phyloP scores from a whole-genome alignment of 2,888 invertebrate species.

The Salpingus planirostris region DNA sequence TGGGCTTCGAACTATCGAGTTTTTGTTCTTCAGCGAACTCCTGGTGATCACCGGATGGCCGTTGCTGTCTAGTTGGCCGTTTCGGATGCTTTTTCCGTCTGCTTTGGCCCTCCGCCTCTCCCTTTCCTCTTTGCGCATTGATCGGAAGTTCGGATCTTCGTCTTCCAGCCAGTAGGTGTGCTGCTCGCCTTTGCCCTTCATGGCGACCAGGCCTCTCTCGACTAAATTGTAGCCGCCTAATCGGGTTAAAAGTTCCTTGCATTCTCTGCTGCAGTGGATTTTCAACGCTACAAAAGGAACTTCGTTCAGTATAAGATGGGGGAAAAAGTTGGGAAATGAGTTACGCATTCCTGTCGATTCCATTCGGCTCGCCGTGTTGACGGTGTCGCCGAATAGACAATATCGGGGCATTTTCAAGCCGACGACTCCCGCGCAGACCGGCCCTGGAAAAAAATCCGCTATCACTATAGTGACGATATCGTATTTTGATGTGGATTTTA shows the following conservation, averaged over 20 bases:
- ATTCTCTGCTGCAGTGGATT: slow-evolving; percentile 74
- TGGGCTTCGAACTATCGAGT: slow-evolving; percentile 47
- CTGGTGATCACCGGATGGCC: slow-evolving; percentile 42
- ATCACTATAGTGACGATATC: no score
- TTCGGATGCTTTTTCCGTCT: slow-evolving; percentile 29
- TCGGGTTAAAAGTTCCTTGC: slow-evolving; percentile 58
- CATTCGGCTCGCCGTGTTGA: slow-evolving; percentile 82
- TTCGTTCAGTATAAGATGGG: neutral
- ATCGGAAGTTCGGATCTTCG: slow-evolving; percentile 56
- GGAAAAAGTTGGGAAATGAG: slow-evolving; percentile 28
- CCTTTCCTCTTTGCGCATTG: slow-evolving; percentile 45
- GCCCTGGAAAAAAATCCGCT: slow-evolving; percentile 53
- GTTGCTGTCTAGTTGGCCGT: slow-evolving; percentile 23
- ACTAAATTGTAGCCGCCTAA: slow-evolving; percentile 67
- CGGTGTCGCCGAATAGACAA: slow-evolving; percentile 88
- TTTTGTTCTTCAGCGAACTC: slow-evolving; percentile 63
- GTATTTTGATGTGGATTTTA: no score
- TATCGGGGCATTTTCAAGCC: slow-evolving; percentile 90
- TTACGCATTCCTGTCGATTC: slow-evolving; percentile 75
- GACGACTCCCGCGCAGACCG: slow-evolving; percentile 88
- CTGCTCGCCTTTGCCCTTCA: slow-evolving; percentile 80
- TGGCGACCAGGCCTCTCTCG: slow-evolving; percentile 66
- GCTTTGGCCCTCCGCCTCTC: slow-evolving; percentile 42
- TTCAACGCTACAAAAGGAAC: slow-evolving; percentile 53
- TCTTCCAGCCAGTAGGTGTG: slow-evolving; percentile 76